Conservation (phyloP, 1,140 invertebrate genomes). For the Eubasilissa regina region DNA sequence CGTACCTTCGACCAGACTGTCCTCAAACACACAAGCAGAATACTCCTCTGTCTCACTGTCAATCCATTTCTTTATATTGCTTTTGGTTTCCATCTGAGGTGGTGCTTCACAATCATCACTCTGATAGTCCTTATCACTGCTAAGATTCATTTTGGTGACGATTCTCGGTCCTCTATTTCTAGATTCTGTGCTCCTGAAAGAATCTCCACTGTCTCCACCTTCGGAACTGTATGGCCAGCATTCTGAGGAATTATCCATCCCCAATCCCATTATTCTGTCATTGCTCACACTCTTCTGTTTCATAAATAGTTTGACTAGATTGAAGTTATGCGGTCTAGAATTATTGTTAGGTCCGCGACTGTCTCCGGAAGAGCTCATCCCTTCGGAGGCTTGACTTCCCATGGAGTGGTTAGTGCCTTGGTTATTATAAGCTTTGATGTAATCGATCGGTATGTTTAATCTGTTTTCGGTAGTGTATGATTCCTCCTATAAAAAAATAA, state of each 20-base stretch:
- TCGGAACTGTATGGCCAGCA: slow-evolving; percentile 74
- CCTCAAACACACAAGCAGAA: slow-evolving; percentile 61
- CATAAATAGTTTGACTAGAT: slow-evolving; percentile 90
- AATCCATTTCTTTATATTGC: slow-evolving; percentile 55
- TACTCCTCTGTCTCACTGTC: slow-evolving; percentile 54
- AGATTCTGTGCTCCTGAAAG: slow-evolving; percentile 53
- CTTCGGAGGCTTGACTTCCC: slow-evolving; percentile 74
- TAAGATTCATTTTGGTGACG: slow-evolving; percentile 49
- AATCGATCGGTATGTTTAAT: slow-evolving; percentile 68
- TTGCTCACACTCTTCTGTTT: slow-evolving; percentile 89
- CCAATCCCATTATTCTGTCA: slow-evolving; percentile 78
- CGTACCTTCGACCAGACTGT: slow-evolving; percentile 63
- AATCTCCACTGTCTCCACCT: slow-evolving; percentile 67
- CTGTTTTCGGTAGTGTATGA: slow-evolving; percentile 71
- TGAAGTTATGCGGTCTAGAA: slow-evolving; percentile 76
- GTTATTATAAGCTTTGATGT: slow-evolving; percentile 79
- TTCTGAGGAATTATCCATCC: slow-evolving; percentile 77
- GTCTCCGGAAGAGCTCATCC: slow-evolving; percentile 73
- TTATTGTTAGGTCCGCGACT: slow-evolving; percentile 63
- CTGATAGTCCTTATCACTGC: slow-evolving; percentile 55
- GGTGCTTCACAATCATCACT: slow-evolving; percentile 53
- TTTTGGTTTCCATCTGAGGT: slow-evolving; percentile 51
- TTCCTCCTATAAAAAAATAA: slow-evolving; percentile 69
- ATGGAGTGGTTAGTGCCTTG: slow-evolving; percentile 65
- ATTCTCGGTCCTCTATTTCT: slow-evolving; percentile 43